Base-by-base conservation (phyloP, 2,113 vertebrate genomes). In the Protobothrops mucrosquamatus region DNA sequence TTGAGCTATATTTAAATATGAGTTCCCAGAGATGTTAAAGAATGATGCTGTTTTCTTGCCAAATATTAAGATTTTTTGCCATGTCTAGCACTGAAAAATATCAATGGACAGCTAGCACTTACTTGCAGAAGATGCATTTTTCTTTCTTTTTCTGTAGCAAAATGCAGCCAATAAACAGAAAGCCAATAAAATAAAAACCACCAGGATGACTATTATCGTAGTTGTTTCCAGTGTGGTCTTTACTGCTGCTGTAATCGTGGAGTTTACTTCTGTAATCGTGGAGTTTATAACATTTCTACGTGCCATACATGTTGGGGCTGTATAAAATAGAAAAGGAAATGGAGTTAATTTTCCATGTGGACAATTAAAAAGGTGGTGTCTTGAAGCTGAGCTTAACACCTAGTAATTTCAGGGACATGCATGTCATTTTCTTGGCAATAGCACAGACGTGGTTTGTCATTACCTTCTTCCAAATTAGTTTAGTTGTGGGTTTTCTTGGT, bases 161-260 rank as follows among this genome's bases (percentile, higher is more conserved):
- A 20, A 2, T 24, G 6, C 51, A 88, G 3, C 87, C 18, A 54
- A 20, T 18, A 34, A 6, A 43, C 39, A 4, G 29, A 1, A 29
- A 88, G 3, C 26, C 48, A 20, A 29, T 14, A 3, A 14, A 26
- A n/a, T n/a, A 88, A 54, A 3, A 46, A 1, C 5, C 3, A 52
- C 2, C 15, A 20, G 2, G 6, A n/a, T 54, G 48, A n/a, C 0
- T 81, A 10, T 43, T 81, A 3, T 43, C 34, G 0, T 0, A 9
- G 15, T 8, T 5, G 2, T 74, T 34, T 74, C 18, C 69, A 0
- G 24, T 34, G 26, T n/a, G 6, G 14, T 34, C 5, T 54, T 3
- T 54, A 54, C 51, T 46, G 46, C 46, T 54, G 51, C 0, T 88
- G 0, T n/a, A 88, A 18, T 9, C 10, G 0, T 88, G 87, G 22